Percentiles rank a stretch among this genome's conserved stretches.
Evolutionary conservation across 2,888 invertebrate species (phyloP).

Genomic region (Copidosoma aretas): DNA sequence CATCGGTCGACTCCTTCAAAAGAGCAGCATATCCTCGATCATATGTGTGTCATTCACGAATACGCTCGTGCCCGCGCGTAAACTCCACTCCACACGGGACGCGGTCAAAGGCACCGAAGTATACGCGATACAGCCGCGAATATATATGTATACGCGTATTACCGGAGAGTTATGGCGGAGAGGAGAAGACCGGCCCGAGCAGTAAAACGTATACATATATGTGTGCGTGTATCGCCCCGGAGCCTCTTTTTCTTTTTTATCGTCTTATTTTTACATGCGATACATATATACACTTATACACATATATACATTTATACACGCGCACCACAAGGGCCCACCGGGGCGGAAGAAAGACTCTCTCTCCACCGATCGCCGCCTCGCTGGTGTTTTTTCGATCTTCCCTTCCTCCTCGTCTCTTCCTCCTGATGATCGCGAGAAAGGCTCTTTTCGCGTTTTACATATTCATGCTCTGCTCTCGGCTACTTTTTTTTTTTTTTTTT

Average conservation of each 20-base stretch:
- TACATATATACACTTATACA: no score
- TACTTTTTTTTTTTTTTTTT: neutral
- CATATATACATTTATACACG: no score
- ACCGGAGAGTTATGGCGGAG: no score
- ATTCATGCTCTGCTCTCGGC: conserved; percentile 10
- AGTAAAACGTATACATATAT: conserved; percentile 17
- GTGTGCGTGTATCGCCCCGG: neutral
- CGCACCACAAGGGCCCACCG: no score
- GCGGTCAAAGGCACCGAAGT: conserved; percentile 39
- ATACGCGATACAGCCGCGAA: conserved; percentile 34
- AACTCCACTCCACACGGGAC: neutral
- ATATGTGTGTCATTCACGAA: conserved; percentile 29
- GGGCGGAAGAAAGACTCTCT: no score
- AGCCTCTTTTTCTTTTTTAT: neutral
- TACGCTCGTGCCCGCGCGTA: no score
- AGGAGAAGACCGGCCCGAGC: conserved; percentile 27
- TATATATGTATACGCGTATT: conserved; percentile 5
- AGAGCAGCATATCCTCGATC: neutral
- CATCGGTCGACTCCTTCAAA: no score
- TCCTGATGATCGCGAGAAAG: conserved; percentile 23
- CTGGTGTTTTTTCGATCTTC: neutral
- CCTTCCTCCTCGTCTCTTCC: neutral
- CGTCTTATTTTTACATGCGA: neutral
- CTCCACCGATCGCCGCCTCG: neutral
- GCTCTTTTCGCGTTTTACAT: conserved; percentile 32